Evolutionary conservation across 2,888 invertebrate genomes (phyloP), one percentile per base, ranked within the genome.

Genomic region (Liodrosophila aerea): DNA sequence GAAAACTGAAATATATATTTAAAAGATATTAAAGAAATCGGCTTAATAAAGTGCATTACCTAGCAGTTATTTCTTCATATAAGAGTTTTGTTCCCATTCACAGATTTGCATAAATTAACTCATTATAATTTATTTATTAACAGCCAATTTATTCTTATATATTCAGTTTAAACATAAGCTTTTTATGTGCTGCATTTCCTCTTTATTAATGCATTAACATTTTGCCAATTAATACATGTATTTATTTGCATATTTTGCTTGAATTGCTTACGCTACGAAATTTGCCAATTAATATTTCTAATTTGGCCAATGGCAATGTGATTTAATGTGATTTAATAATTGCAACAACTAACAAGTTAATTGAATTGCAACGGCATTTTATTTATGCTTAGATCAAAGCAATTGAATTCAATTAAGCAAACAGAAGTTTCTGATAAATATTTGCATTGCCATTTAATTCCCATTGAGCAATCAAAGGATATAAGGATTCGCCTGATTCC

Each of bases 341-440:
- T 59, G 49, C 53, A 47, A 15, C 13, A n/a, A 40, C 64, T 62
- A 63, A 60, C 56, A 71, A 43, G 34, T 59, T 74, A 68, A 80
- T 76, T 73, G 47, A 72, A 76, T 73, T 76, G 54, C 67, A 59
- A 22, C 43, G 31, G 36, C 22, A 47, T 57, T 67, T 56, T 60
- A 56, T 64, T 68, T 68, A 41, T 65, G 57, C 4, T 15, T 15
- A 7, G 22, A 46, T 59, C 63, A 76, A 80, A 65, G 65, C 59
- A 36, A 62, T 58, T 53, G 50, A 63, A 66, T 73, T 60, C 41
- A 70, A 68, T 64, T 64, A 57, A 52, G 39, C 47, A 53, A 63
- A 65, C 37, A 43, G 12, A 29, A 7, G 31, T 31, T 11, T 12
- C 29, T 15, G 18, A 33, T 51, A 39, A 58, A 60, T 57, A 58